Conservation (phyloP, 1,140 invertebrate genomes). For the Augochlora pura region DNA sequence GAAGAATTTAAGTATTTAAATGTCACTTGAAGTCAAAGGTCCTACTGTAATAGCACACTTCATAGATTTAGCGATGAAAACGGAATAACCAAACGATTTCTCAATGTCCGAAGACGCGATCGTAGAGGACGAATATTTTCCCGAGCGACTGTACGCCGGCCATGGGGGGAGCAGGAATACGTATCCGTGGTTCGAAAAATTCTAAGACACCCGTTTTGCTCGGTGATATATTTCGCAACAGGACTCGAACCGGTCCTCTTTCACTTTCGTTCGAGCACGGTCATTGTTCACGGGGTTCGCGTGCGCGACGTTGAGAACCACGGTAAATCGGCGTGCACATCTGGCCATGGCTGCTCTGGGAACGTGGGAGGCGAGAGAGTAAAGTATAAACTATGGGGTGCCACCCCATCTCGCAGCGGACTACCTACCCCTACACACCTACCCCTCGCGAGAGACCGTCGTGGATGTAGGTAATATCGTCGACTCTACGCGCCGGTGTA, state of each 20-base stretch:
- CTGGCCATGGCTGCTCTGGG: conserved; percentile 66
- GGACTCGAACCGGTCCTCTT: conserved; percentile 11
- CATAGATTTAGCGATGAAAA: no score
- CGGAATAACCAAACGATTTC: no score
- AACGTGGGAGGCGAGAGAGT: conserved; percentile 68
- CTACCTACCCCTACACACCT: conserved; percentile 35
- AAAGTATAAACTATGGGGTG: conserved; percentile 74
- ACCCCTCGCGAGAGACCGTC: conserved; percentile 7
- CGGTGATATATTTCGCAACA: not conserved
- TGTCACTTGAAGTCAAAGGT: no score
- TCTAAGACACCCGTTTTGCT: not conserved
- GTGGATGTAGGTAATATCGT: conserved; percentile 62
- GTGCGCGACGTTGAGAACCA: conserved; percentile 55
- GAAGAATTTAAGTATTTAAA: no score
- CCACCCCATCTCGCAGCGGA: conserved; percentile 59
- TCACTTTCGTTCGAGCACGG: conserved; percentile 15
- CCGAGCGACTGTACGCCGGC: no score
- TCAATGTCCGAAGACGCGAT: no score
- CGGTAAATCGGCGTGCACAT: conserved; percentile 72
- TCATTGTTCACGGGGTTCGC: not conserved
- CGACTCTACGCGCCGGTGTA: conserved; percentile 33
- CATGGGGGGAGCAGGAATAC: no score
- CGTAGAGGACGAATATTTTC: no score
- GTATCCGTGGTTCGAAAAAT: no score
- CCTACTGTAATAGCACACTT: no score